Evolutionary conservation across 1,140 invertebrate species (phyloP).

Genomic region (Zaprionus vittiger): DNA sequence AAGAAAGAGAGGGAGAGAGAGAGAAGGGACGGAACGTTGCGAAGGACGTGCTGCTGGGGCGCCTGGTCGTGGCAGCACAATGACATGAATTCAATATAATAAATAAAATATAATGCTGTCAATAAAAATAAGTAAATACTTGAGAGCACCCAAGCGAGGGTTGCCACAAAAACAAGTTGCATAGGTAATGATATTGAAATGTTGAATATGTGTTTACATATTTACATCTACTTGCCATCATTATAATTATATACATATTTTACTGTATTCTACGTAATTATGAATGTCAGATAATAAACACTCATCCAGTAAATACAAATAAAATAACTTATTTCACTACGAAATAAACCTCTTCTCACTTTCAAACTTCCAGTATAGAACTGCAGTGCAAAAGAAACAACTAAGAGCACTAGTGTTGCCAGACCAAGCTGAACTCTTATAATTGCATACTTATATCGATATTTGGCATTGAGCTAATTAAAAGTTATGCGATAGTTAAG

Average conservation of each 20-base stretch:
- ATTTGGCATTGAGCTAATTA: too few species aligned
- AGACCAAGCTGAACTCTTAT: too few species aligned
- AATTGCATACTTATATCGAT: too few species aligned
- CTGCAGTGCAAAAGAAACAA: too few species aligned
- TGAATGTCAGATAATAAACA: not conserved
- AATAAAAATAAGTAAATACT: conserved; percentile 83
- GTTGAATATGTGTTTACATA: too few species aligned
- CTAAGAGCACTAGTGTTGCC: too few species aligned
- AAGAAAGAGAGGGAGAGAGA: not conserved
- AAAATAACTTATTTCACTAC: too few species aligned
- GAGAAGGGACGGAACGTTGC: not conserved
- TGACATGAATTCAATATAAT: conserved; percentile 83
- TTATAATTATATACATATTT: not conserved
- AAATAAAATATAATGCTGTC: conserved; percentile 83
- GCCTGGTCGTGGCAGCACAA: conserved; percentile 76
- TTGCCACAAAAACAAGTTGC: not conserved
- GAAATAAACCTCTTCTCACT: too few species aligned
- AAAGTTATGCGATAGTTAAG: too few species aligned
- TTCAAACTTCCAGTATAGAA: too few species aligned
- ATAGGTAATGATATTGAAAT: not conserved
- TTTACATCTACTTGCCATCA: too few species aligned
- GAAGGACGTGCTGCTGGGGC: conserved; percentile 45
- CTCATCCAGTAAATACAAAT: too few species aligned
- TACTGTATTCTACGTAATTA: not conserved
- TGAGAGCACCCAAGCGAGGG: conserved; percentile 28